phyloP scores from a whole-genome alignment of 2,888 invertebrate species.

The Blastobasis adustella region DNA sequence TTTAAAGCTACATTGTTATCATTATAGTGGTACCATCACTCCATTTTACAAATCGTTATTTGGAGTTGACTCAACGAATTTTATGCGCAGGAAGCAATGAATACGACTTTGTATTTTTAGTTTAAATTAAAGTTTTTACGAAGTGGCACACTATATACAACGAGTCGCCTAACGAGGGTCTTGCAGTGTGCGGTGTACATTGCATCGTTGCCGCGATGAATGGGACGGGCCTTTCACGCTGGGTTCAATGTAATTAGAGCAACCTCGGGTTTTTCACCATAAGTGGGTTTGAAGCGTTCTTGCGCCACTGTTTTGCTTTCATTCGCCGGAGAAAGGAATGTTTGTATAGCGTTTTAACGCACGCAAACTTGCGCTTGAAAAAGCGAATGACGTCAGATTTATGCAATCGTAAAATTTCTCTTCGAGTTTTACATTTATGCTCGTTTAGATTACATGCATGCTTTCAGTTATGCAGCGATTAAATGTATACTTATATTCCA shows the following conservation, averaged over 20 bases:
- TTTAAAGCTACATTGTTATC: too few species aligned
- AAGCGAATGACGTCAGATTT: background rate
- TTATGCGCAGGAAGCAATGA: too few species aligned
- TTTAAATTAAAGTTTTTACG: too few species aligned
- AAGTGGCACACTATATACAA: too few species aligned
- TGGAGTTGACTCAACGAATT: too few species aligned
- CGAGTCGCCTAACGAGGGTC: conserved; percentile 17
- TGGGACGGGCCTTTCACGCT: conserved; percentile 49
- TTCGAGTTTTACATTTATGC: too few species aligned
- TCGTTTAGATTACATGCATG: background rate
- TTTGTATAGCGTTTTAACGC: conserved; percentile 17
- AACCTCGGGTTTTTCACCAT: conserved; percentile 49
- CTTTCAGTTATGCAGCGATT: background rate
- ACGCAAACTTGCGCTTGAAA: conserved; percentile 1
- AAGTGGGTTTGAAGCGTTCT: conserved; percentile 51
- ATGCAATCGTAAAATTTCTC: too few species aligned
- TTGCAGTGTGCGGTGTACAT: conserved; percentile 14
- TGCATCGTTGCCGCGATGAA: conserved; percentile 47
- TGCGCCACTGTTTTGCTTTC: conserved; percentile 32
- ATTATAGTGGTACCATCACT: too few species aligned
- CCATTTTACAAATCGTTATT: too few species aligned
- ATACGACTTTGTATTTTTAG: too few species aligned
- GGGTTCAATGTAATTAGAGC: conserved; percentile 65
- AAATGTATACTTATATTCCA: background rate
- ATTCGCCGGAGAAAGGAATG: conserved; percentile 13